Evolutionary conservation across 2,113 vertebrate genomes (phyloP).

Genomic region (Pomatorhinus ruficollis): DNA sequence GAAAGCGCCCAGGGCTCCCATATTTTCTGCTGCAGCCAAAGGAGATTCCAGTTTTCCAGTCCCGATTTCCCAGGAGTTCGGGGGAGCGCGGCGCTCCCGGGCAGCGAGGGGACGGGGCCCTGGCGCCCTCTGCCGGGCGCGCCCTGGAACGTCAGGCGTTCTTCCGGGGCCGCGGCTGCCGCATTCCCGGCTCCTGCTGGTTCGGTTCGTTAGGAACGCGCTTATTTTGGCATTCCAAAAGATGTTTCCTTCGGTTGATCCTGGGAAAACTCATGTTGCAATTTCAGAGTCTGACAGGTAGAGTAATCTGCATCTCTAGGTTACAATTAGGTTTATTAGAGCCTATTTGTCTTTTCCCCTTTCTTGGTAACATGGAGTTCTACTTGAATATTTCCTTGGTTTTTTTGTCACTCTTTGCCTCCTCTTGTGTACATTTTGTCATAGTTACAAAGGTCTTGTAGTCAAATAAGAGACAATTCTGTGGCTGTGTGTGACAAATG

Average conservation of each 20-base stretch:
- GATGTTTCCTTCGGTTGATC: not conserved
- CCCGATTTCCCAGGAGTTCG: rapidly evolving
- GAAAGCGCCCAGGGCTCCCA: rapidly evolving
- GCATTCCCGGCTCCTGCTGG: rapidly evolving
- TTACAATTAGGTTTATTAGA: not conserved
- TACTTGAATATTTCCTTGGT: not conserved
- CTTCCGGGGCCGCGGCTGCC: not conserved
- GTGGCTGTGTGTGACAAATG: not conserved
- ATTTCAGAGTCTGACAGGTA: not conserved
- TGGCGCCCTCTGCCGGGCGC: not conserved
- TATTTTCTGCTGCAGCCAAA: not conserved
- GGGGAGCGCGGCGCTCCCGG: not conserved
- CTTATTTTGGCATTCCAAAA: not conserved
- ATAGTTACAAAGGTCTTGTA: not conserved
- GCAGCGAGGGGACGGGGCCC: not conserved
- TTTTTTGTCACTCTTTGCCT: not conserved
- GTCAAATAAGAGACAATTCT: not conserved
- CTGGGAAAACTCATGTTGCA: not conserved
- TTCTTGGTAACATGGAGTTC: not conserved
- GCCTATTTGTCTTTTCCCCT: not conserved
- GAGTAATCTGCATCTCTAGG: not conserved
- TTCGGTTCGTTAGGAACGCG: no score
- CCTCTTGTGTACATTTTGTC: not conserved
- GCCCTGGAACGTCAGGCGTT: rapidly evolving
- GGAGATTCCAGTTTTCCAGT: rapidly evolving